phyloP scores from a whole-genome alignment of 2,888 invertebrate species.

The Erannis defoliaria region DNA sequence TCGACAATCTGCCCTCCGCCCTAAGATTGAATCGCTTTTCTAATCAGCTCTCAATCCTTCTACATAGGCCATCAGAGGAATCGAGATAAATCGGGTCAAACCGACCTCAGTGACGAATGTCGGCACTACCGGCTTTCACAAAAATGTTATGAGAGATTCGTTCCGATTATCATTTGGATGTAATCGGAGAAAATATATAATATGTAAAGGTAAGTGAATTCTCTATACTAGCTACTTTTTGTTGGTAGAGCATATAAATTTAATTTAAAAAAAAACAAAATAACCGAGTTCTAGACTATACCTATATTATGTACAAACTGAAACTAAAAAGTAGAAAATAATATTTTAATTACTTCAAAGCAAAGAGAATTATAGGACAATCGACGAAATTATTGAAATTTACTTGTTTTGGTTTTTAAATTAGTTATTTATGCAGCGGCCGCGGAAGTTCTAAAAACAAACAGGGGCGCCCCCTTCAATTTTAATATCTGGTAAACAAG shows the following conservation, averaged over 20 bases:
- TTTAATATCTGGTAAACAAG: too few relatives aligned
- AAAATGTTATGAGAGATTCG: conserved; percentile 60
- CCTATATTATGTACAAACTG: too few relatives aligned
- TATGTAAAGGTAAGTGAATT: conserved; percentile 53
- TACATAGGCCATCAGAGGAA: conserved; percentile 74
- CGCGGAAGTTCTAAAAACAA: too few relatives aligned
- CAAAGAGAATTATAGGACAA: too few relatives aligned
- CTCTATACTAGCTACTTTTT: conserved; percentile 59
- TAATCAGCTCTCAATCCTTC: conserved; percentile 81
- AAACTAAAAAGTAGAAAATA: too few relatives aligned
- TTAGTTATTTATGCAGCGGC: too few relatives aligned
- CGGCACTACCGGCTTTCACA: conserved; percentile 57
- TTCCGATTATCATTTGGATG: conserved; percentile 63
- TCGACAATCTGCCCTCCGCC: conserved; percentile 84
- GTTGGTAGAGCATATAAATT: conserved; percentile 58
- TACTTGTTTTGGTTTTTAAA: too few relatives aligned
- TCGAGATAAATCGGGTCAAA: conserved; percentile 63
- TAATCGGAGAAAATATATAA: conserved; percentile 62
- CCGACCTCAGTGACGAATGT: conserved; percentile 52
- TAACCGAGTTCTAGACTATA: too few relatives aligned
- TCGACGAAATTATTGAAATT: too few relatives aligned
- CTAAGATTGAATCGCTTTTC: conserved; percentile 79
- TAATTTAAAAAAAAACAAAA: too few relatives aligned
- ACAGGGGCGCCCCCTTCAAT: too few relatives aligned
- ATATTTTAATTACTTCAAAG: too few relatives aligned